These are phyloP conservation scores for Caenorhabditis elegans DNA, from an alignment of 1,140 invertebrate species.

Conservation along the genomic window DNA sequence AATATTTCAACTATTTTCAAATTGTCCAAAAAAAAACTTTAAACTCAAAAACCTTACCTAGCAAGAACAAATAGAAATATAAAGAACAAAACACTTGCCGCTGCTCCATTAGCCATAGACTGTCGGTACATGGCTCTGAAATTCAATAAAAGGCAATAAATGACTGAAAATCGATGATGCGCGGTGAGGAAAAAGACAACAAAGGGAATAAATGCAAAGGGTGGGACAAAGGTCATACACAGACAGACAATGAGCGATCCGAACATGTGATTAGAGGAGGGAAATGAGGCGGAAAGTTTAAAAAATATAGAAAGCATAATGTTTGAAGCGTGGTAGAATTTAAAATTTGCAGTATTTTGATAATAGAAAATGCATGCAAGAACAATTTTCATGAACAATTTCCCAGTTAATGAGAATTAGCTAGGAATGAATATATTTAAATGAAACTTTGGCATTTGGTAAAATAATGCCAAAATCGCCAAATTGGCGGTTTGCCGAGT, in stretches of 20 bases:
- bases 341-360: no score
- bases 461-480: no score
- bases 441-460: no score
- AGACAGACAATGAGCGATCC: not conserved
- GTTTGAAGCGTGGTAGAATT: no score
- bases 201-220: not conserved
- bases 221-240: not conserved
- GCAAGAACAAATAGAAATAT: constrained; percentile 39
- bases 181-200: not conserved
- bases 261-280: not conserved
- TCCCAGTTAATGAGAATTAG: no score
- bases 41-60: constrained; percentile 33
- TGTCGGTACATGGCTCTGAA: constrained; percentile 35
- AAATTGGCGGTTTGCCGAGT: no score
- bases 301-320: not conserved
- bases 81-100: constrained; percentile 39
- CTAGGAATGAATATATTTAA: no score
- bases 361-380: no score
- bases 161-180: not conserved
- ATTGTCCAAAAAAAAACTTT: not conserved
- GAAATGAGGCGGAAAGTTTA: not conserved
- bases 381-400: no score
- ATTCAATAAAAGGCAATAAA: not conserved
- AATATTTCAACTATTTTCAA: not conserved
- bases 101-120: constrained; percentile 38